phyloP scores from a whole-genome alignment of 2,888 invertebrate genomes.

The Stictocephala bisonia region DNA sequence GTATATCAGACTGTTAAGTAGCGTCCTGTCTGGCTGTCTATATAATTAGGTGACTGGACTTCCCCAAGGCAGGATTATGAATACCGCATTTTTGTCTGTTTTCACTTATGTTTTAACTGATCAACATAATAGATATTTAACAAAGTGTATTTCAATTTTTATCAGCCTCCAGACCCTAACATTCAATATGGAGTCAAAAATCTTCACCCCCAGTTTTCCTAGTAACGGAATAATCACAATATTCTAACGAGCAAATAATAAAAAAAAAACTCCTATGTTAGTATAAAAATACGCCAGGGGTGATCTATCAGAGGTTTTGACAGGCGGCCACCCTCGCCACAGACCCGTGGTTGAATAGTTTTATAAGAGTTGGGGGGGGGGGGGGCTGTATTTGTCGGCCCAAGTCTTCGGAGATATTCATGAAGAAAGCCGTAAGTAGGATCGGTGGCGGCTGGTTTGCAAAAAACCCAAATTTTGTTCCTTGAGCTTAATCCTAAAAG shows the following conservation, averaged over 20 bases:
- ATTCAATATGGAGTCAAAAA: no score
- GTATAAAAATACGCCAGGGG: constrained; percentile 26
- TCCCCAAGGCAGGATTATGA: background rate
- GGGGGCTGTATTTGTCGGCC: constrained; percentile 29
- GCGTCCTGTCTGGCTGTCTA: no score
- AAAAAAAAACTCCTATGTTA: constrained; percentile 29
- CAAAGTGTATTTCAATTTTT: no score
- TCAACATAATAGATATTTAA: no score
- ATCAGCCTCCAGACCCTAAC: no score
- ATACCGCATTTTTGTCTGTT: background rate
- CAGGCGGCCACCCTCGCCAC: background rate
- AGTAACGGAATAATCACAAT: no score
- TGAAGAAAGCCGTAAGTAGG: background rate
- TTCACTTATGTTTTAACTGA: no score
- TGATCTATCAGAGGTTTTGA: constrained; percentile 40
- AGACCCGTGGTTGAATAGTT: background rate
- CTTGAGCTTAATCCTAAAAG: constrained; percentile 18
- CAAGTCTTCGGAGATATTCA: constrained; percentile 28
- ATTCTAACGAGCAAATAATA: constrained; percentile 45
- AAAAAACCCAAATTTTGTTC: constrained; percentile 23
- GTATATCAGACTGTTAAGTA: constrained; percentile 5
- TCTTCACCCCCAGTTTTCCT: no score
- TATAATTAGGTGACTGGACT: background rate
- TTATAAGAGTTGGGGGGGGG: no score
- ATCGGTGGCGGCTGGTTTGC: background rate